Percentiles rank a stretch among this genome's conserved stretches.
phyloP scores from a whole-genome alignment of 2,888 invertebrate species.

The Lapara coniferarum region DNA sequence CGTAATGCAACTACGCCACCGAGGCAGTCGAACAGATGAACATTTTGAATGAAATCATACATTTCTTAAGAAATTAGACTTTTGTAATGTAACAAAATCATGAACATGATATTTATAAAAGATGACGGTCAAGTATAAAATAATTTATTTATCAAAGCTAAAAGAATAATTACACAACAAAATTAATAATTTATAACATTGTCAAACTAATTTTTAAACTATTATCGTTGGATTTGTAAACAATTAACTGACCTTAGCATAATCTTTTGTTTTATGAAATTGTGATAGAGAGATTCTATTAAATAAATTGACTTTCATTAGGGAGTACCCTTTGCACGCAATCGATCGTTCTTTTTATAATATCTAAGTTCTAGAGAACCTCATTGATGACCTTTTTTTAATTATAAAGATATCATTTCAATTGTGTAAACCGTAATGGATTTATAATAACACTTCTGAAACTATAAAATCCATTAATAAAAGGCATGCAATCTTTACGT shows the following conservation, averaged over 20 bases:
- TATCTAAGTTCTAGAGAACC: slow-evolving; percentile 17
- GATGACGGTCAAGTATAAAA: too few species aligned
- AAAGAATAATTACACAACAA: not conserved
- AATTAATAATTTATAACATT: not conserved
- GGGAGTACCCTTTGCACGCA: slow-evolving; percentile 18
- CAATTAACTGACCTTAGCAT: slow-evolving; percentile 6
- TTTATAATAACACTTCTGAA: slow-evolving; percentile 21
- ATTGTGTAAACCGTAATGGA: slow-evolving; percentile 27
- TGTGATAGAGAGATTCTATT: slow-evolving; percentile 19
- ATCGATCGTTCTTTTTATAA: not conserved
- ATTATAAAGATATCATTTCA: slow-evolving; percentile 38
- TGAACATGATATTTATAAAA: too few species aligned
- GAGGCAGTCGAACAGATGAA: too few species aligned
- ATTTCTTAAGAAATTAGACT: too few species aligned
- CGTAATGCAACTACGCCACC: too few species aligned
- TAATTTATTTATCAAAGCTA: not conserved
- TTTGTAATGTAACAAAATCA: too few species aligned
- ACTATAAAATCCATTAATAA: not conserved
- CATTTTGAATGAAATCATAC: too few species aligned
- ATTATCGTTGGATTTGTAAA: slow-evolving; percentile 1
- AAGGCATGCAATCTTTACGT: not conserved
- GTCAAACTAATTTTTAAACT: not conserved
- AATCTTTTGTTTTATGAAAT: slow-evolving; percentile 1
- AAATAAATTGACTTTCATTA: slow-evolving; percentile 30
- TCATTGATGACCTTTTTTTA: slow-evolving; percentile 35